Evolutionary conservation across 2,888 invertebrate species (phyloP), one percentile per base, ranked within the genome.

Genomic region (Netelia inedita): DNA sequence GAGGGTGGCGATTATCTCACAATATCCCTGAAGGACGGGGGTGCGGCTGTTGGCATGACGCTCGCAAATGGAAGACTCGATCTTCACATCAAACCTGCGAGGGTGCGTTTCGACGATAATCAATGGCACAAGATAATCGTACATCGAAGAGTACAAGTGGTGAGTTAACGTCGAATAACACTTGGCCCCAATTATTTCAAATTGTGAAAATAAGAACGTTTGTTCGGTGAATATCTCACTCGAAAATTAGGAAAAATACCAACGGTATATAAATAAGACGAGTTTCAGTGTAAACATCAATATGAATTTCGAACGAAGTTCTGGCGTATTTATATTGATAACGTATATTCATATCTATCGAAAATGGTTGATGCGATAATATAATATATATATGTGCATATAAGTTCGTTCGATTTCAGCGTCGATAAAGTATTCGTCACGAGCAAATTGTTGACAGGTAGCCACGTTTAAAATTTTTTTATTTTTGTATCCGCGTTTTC

Each of bases 41-140:
- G 97, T 2, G 96, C 98, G 9, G 96, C 97, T 46, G 95, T 98
- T 71, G 97, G 97, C 61, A 98, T 98, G 96, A 98, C 98, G 1
- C 95, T 99, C 28, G 98, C 98, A 1, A 97, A 97, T 91, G 98
- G 98, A 9, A 97, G 97, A 92, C 96, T 98, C 92, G 98, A 98
- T 94, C 96, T 98, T 95, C 97, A 96, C 92, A 97, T 98, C 90
- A 98, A 97, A 92, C 98, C 98, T 0, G 96, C 97, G 68, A 96
- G 96, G 94, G 96, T 98, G 41, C 96, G 98, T 71, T 98, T 99
- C 93, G 98, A 99, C 93, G 99, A 99, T 94, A 98, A 98, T 94
- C 98, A 98, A 93, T 99, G 98, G 98, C 99, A 99, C 94, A 98
- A 97, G 94, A 96, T 99, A 78, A 96, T 97, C 78, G 97, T 99